Evolutionary conservation across 2,113 vertebrate species (phyloP), one percentile per base, ranked within the genome.

Genomic region (Daboia siamensis): DNA sequence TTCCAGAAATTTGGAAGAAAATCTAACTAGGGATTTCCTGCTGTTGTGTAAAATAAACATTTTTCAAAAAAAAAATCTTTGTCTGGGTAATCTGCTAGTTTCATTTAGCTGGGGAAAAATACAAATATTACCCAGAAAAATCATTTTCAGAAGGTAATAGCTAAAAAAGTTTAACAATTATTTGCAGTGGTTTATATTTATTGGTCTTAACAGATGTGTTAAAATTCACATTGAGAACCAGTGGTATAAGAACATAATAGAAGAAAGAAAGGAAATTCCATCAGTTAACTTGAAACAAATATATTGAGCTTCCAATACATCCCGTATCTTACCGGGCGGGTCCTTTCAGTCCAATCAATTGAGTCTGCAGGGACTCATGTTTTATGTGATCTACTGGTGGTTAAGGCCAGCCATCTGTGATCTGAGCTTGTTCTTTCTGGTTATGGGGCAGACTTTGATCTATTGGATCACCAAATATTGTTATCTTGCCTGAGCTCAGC

Each of bases 1-100:
- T 97, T 97, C 94, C 94, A 97, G 93, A 97, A 95, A 95, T 93
- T 95, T 97, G 94, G 95, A 96, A 95, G 92, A 93, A 95, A 95
- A 91, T 94, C 88, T 95, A 93, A 95, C 95, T 11, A 48, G 95
- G 92, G 95, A 95, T 97, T 98, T 97, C 94, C 93, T 97, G 94
- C 94, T 91, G 69, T 95, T 97, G 93, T 95, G 29, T 93, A 95
- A 96, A 94, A 96, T 95, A 97, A 98, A 97, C 95, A 80, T 80
- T 80, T n/a, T 51, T 2, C 1, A 0, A 2, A 10, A 51, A 97
- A 92, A 96, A 95, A 92, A 61, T 94, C 92, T 94, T 84, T 96
- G 80, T 59, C 74, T 93, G 90, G 92, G 48, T 94, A 93, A 86
- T 57, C 90, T 26, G 23, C n/a, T 91, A 88, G 48, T 91, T 95